These are phyloP conservation scores for Melipona bicolor DNA, from an alignment of 2,888 invertebrate species.

Conservation along the genomic window DNA sequence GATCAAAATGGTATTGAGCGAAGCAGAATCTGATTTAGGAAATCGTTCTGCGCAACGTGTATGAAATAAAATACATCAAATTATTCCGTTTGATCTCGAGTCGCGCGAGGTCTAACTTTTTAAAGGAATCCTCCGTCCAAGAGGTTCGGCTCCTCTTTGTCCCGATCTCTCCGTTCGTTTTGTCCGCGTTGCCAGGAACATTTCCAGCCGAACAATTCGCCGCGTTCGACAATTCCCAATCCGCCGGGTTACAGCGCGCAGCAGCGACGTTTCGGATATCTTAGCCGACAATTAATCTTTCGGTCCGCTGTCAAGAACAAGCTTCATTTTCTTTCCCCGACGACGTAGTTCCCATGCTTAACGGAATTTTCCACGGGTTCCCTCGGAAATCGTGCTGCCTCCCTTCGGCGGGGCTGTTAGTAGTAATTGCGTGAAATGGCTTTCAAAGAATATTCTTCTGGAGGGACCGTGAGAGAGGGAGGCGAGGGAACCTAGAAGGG, in stretches of 20 bases:
- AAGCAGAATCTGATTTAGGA: too few species aligned
- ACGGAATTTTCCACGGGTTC: constrained; percentile 17
- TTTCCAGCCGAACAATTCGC: background rate
- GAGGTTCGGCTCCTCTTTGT: background rate
- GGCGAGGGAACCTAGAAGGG: too few species aligned
- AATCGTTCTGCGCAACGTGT: too few species aligned
- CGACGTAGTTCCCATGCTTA: constrained; percentile 8
- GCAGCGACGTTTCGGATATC: constrained; percentile 8
- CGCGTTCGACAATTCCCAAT: background rate
- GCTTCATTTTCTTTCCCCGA: constrained; percentile 2
- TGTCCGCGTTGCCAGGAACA: background rate
- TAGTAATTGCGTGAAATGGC: constrained; percentile 44
- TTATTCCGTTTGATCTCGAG: too few species aligned
- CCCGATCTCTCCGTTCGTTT: background rate
- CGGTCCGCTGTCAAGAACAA: constrained; percentile 11
- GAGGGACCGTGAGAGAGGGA: background rate
- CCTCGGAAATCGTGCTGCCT: constrained; percentile 3
- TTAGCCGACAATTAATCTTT: constrained; percentile 20
- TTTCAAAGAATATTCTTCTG: constrained; percentile 31
- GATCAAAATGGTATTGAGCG: too few species aligned
- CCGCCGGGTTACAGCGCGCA: background rate
- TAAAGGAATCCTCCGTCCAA: too few species aligned
- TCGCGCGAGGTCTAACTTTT: background rate
- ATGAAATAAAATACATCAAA: too few species aligned
- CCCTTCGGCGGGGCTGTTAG: constrained; percentile 1